Evolutionary conservation across 2,888 invertebrate species (phyloP), one percentile per base, ranked within the genome.

Genomic region (Cryptosula pallasiana): DNA sequence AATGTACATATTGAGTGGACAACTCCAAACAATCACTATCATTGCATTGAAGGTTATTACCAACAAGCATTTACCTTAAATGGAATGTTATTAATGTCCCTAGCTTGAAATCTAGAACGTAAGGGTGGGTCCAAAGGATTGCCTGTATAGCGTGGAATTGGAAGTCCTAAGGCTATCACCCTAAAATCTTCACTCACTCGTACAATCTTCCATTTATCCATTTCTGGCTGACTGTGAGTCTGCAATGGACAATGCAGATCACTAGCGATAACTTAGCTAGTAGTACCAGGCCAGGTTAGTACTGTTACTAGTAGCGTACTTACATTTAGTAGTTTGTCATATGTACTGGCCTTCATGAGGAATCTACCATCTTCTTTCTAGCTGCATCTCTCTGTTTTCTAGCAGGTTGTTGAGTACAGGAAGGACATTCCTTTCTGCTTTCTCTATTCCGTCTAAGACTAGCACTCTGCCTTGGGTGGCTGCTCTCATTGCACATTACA

Each of bases 371-470:
- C 97, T 86, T 98, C n/a, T n/a, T n/a, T n/a, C 97, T 74, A 98
- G 87, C 85, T 97, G 95, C 96, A 98, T 97, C 86, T 98, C 98
- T 73, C 97, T 88, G 85, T 98, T 98, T 86, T 98, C 97, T 71
- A 98, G 86, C 72, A 98, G 87, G 87, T 98, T 98, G 85, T 98
- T 98, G 55, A 98, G 87, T 69, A 98, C 92, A 45, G 97, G 97
- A 74, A 98, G 86, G 57, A 98, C 97, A 87, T 98, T 98, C 70
- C 97, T 88, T 83, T 98, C 98, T 0, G 96, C 95, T 83, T 97
- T 96, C 87, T 98, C 97, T 72, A 98, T 94, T 0, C 97, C 98
- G 85, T 98, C 97, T 73, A 98, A 87, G 1, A 98, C 88, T 23
- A 98, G 87, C 16, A 96, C 89, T 69, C 96, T 88, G 0, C 97